Conservation (phyloP, 2,888 invertebrate species). For the Tachina lurida region DNA sequence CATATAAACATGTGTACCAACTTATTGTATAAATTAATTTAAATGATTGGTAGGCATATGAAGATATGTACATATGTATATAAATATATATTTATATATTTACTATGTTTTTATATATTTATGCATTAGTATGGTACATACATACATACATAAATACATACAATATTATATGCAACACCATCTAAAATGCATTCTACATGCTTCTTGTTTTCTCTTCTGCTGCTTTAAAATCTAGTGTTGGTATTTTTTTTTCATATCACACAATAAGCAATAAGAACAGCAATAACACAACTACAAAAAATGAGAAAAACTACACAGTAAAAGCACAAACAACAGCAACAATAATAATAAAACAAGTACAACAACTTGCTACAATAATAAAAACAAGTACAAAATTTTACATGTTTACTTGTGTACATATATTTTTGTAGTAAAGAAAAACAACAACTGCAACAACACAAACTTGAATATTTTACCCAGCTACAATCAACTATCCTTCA, state of each 20-base stretch:
- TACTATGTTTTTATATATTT: too few species aligned
- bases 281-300: slow-evolving; percentile 54
- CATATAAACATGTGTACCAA: not conserved
- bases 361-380: slow-evolving; percentile 72
- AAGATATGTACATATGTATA: slow-evolving; percentile 35
- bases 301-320: slow-evolving; percentile 21
- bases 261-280: slow-evolving; percentile 68
- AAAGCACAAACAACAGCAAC: slow-evolving; percentile 41
- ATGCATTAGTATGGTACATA: not conserved
- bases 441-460: slow-evolving; percentile 61
- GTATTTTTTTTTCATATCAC: slow-evolving; percentile 18
- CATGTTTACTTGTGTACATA: slow-evolving; percentile 68
- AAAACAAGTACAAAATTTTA: slow-evolving; percentile 72
- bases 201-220: slow-evolving; percentile 27
- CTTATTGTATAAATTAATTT: slow-evolving; percentile 51
- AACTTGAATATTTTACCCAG: slow-evolving; percentile 76
- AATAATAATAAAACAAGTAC: slow-evolving; percentile 68
- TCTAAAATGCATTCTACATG: slow-evolving; percentile 72
- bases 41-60: slow-evolving; percentile 9
- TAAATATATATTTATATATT: slow-evolving; percentile 24
- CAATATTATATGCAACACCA: too few species aligned
- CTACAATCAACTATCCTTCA: slow-evolving; percentile 56
- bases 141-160: slow-evolving; percentile 33
- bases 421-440: slow-evolving; percentile 70
- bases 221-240: slow-evolving; percentile 28